Percentiles rank a stretch among this genome's conserved stretches.
Evolutionary conservation across 1,140 invertebrate species (phyloP).

Genomic region (Platyura marginata): DNA sequence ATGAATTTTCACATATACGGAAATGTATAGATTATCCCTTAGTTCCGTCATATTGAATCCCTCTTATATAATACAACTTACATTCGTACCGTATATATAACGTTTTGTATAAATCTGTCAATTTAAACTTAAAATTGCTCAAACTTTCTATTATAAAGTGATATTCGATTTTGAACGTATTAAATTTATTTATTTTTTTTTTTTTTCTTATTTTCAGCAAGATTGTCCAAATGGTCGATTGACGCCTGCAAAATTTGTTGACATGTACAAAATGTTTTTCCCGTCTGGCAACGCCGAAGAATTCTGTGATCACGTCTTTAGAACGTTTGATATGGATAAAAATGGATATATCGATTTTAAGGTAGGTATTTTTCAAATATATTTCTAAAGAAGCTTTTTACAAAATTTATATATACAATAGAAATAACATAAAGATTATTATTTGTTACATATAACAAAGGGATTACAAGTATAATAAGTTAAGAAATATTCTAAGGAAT

Average conservation of each 20-base stretch:
- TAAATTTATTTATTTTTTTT: too few species aligned
- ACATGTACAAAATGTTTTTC: constrained; percentile 99
- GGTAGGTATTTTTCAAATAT: constrained; percentile 28
- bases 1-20: too few species aligned
- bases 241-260: constrained; percentile 95
- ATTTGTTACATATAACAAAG: constrained; percentile 1
- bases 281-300: constrained; percentile 95
- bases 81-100: too few species aligned
- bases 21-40: too few species aligned
- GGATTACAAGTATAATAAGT: background rate
- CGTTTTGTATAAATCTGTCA: too few species aligned
- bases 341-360: constrained; percentile 96
- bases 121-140: too few species aligned
- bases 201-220: constrained; percentile 60
- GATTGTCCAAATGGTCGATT: constrained; percentile 96
- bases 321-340: constrained; percentile 98
- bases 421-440: constrained; percentile 7
- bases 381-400: background rate
- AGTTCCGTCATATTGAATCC: too few species aligned
- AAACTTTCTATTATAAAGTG: too few species aligned
- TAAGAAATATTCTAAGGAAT: background rate
- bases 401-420: constrained; percentile 7
- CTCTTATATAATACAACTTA: too few species aligned
- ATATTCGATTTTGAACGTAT: too few species aligned
- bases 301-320: constrained; percentile 97